These are phyloP conservation scores for Heliornis fulica DNA, from an alignment of 2,113 vertebrate genomes.

Conservation along the genomic window DNA sequence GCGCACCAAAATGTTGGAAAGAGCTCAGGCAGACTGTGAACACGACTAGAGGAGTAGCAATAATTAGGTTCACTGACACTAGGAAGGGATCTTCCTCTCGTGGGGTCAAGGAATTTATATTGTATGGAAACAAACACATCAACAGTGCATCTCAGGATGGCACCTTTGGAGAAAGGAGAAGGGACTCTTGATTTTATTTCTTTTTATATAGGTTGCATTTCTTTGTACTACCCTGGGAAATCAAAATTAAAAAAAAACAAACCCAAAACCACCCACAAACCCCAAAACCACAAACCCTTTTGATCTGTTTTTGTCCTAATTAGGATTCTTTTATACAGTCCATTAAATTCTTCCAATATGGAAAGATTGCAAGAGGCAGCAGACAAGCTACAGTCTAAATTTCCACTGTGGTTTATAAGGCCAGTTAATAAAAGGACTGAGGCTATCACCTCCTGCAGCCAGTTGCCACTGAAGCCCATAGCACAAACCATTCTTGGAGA, in stretches of 20 bases:
- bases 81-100: background rate
- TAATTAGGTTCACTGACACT: background rate
- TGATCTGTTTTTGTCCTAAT: background rate
- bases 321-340: background rate
- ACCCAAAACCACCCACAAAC: no score
- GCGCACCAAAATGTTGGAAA: background rate
- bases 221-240: slow-evolving; percentile 24
- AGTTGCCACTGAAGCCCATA: background rate
- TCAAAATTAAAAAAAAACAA: background rate
- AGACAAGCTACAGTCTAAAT: background rate
- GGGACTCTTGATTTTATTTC: background rate
- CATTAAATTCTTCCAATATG: background rate
- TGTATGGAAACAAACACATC: slow-evolving; percentile 21
- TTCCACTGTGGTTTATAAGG: slow-evolving; percentile 1
- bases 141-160: background rate
- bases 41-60: background rate
- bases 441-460: background rate
- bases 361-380: background rate
- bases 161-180: background rate
- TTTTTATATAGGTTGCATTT: slow-evolving; percentile 7
- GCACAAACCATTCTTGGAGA: background rate
- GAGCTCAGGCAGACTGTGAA: background rate
- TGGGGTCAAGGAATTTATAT: background rate
- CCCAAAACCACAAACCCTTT: no score
- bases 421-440: slow-evolving; percentile 5